A percentile compares a stretch with the other conserved stretches of the same genome.
These are phyloP conservation scores for Temnothorax unifasciatus DNA, from an alignment of 2,888 invertebrate species.

Conservation along the genomic window DNA sequence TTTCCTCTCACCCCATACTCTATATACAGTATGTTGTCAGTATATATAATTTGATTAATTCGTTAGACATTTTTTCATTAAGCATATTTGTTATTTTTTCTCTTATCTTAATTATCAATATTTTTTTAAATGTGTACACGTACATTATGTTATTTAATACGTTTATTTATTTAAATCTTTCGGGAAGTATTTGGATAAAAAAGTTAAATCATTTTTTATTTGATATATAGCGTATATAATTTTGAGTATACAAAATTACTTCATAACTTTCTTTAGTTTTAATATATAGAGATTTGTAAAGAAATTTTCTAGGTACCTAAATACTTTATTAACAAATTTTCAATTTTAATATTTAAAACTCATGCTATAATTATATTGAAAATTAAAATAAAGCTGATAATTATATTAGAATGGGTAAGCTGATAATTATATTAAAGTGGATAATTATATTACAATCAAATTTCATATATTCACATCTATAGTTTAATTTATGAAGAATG, in stretches of 20 bases:
- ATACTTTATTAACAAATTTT: background rate
- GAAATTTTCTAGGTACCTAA: background rate
- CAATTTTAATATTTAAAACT: background rate
- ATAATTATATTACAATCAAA: background rate
- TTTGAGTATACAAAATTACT: background rate
- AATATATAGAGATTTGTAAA: background rate
- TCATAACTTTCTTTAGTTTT: background rate
- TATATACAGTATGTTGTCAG: background rate
- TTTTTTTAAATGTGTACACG: background rate
- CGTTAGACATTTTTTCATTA: background rate
- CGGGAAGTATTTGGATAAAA: background rate
- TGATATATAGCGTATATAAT: background rate
- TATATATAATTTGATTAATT: background rate
- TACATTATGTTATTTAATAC: background rate
- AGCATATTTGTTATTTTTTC: background rate
- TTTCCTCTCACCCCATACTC: conserved; percentile 8
- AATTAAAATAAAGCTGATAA: background rate
- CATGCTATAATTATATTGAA: background rate
- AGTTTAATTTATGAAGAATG: background rate
- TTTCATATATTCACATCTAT: background rate
- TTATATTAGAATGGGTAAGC: background rate
- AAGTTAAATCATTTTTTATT: background rate
- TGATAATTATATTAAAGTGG: background rate
- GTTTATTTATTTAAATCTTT: background rate
- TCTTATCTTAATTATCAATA: background rate